Evolutionary conservation across 2,888 invertebrate species (phyloP), one percentile per base, ranked within the genome.

Genomic region (Drosophila mulleri): DNA sequence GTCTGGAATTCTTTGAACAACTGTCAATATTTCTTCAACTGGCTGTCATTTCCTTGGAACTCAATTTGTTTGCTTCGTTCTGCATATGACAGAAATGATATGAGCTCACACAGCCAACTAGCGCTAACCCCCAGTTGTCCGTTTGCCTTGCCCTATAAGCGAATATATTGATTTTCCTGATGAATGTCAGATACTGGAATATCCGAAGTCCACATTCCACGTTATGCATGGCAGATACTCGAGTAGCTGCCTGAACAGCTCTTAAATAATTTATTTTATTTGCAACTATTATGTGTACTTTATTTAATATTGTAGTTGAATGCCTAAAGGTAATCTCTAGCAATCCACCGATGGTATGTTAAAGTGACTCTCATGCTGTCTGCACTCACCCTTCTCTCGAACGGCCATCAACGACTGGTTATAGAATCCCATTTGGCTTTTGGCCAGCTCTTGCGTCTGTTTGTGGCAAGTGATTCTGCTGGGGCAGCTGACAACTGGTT

Each of bases 401-500:
- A 35, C 6, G 44, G 16, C 9, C 29, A 9, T 14, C 20, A 35
- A 14, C 14, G 37, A 3, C 35, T 20, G 58, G 7, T 37, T 37
- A 26, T 18, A 18, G n/a, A 26, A 29, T 32, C 26, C 41, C 18
- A 35, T 48, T 42, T 59, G 48, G 23, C 45, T 29, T 20, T 37
- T 26, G 5, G 12, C 16, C 23, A 18, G 64, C 35, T 35, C 23
- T 8, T 32, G 37, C 18, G 45, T 20, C 53, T 44, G 18, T 50
- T 45, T 50, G 37, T 44, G 32, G 52, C 63, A 44, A 44, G 20
- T 37, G 9, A 14, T 35, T 65, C 45, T 20, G 26, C 39, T 29
- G 37, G 23, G 12, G 35, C 45, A n/a, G n/a, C 42, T 45, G 54
- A 5, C n/a, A 72, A 78, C 82, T 70, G 67, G 74, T 85, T 88